Evolutionary conservation across 92 coral and sea anemone genomes (phyloP).

Genomic region (Porites rus): DNA sequence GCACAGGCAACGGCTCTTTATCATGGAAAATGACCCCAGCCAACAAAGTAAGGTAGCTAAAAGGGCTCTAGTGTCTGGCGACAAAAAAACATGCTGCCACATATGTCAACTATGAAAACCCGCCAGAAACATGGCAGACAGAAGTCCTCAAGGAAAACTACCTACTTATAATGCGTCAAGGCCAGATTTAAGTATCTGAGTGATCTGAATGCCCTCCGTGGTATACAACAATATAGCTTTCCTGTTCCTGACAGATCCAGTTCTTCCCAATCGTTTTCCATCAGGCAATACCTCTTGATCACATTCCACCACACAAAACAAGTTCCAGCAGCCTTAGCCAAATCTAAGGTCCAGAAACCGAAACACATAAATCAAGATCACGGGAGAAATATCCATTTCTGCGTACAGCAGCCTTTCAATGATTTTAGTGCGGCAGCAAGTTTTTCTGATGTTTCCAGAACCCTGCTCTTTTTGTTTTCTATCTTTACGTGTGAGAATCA

Average conservation of each 20-base stretch:
- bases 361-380: slow-evolving; percentile 39
- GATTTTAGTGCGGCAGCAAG: not conserved
- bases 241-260: slow-evolving; percentile 24
- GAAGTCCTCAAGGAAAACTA: too few species aligned
- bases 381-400: slow-evolving; percentile 22
- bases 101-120: too few species aligned
- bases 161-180: not conserved
- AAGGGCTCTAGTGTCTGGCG: too few species aligned
- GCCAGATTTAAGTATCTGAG: not conserved
- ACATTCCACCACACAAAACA: slow-evolving; percentile 44
- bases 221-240: slow-evolving; percentile 5
- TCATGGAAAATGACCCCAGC: too few species aligned
- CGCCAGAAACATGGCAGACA: too few species aligned
- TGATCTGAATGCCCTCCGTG: not conserved
- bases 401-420: not conserved
- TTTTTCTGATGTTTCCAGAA: slow-evolving; percentile 22
- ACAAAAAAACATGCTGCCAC: too few species aligned
- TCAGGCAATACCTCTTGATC: slow-evolving; percentile 6
- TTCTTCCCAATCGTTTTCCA: slow-evolving; percentile 2
- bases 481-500: not conserved
- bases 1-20: too few species aligned
- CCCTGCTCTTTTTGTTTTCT: slow-evolving; percentile 13
- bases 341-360: slow-evolving; percentile 33
- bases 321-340: slow-evolving; percentile 25
- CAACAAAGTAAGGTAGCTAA: too few species aligned